phyloP scores from a whole-genome alignment of 2,113 vertebrate genomes.

The Pseudopodoces humilis region DNA sequence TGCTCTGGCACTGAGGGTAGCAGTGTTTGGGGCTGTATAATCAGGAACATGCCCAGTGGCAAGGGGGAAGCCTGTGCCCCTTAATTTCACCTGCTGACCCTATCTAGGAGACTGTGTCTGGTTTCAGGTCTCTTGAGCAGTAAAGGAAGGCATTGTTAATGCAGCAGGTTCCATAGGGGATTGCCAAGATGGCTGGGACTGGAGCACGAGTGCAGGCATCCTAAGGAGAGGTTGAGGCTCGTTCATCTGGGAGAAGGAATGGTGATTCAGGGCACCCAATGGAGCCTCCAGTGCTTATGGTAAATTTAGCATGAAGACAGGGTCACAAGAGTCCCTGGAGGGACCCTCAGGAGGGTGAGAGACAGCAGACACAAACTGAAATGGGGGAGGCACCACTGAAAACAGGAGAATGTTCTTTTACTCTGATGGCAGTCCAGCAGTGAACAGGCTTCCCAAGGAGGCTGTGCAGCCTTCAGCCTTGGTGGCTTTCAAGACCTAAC shows the following conservation, averaged over 20 bases:
- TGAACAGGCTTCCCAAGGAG: background rate
- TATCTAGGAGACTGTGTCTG: no score
- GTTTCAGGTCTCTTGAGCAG: background rate
- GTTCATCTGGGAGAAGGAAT: background rate
- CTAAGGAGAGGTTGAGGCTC: background rate
- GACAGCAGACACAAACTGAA: background rate
- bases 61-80: background rate
- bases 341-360: background rate
- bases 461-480: background rate
- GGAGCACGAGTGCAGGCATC: background rate
- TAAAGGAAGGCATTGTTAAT: background rate
- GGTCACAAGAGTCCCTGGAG: background rate
- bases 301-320: background rate
- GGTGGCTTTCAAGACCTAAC: background rate
- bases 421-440: background rate
- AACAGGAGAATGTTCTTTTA: background rate
- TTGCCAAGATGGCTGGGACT: background rate
- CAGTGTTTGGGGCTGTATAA: background rate
- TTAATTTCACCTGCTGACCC: background rate
- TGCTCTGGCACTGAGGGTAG: rapidly evolving
- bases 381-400: background rate
- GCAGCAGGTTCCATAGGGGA: background rate
- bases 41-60: rapidly evolving
- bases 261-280: background rate
- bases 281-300: background rate